Conservation (phyloP, 2,113 vertebrate species). For the Cavia aperea region DNA sequence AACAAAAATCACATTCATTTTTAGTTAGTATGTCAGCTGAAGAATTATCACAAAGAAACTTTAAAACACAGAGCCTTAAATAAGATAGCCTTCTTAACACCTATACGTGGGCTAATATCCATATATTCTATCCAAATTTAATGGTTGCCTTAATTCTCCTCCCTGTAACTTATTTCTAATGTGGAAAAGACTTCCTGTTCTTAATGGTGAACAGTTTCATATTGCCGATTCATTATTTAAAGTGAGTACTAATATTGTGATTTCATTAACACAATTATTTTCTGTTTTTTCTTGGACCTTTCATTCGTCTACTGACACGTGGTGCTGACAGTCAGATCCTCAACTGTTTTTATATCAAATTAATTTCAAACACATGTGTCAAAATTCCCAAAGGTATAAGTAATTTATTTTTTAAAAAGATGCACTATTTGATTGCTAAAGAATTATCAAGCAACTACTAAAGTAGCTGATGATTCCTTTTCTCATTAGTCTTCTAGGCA, state of each 20-base stretch:
- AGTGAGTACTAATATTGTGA: background rate
- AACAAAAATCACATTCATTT: background rate
- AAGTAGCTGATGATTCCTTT: background rate
- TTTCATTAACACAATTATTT: conserved; percentile 32
- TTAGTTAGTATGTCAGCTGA: background rate
- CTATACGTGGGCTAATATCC: background rate
- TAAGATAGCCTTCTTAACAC: background rate
- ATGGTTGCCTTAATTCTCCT: background rate
- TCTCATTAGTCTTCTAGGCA: background rate
- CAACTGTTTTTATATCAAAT: background rate
- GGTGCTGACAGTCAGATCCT: conserved; percentile 9
- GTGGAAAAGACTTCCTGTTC: background rate
- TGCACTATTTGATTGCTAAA: background rate
- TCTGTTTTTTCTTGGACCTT: background rate
- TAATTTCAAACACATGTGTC: background rate
- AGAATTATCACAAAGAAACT: background rate
- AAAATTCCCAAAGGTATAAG: background rate
- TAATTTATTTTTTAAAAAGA: background rate
- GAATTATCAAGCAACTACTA: background rate
- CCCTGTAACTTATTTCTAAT: background rate
- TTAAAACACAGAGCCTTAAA: conserved; percentile 1
- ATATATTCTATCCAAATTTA: background rate
- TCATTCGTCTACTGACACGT: background rate
- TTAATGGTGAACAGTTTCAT: background rate
- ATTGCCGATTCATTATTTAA: background rate